Evolutionary conservation across 2,113 vertebrate genomes (phyloP).

Genomic region (Cochlearius cochlearius): DNA sequence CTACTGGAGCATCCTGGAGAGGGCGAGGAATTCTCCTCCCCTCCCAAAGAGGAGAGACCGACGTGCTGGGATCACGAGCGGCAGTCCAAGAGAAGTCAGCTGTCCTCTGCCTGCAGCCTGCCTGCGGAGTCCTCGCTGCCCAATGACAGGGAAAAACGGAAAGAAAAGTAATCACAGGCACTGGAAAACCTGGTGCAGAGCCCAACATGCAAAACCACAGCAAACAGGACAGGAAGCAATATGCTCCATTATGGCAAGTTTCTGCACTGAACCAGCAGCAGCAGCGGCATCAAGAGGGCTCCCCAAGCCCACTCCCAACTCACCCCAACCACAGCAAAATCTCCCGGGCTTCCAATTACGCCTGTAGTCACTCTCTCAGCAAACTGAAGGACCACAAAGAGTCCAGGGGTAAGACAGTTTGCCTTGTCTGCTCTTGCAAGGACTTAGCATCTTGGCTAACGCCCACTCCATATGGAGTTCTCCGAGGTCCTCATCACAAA

Average conservation of each 20-base stretch:
- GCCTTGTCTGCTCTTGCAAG: neutral
- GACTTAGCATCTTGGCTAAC: neutral
- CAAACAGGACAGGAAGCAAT: neutral
- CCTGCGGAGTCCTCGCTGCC: neutral
- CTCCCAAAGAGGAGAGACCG: neutral
- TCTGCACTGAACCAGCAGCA: neutral
- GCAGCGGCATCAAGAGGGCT: neutral
- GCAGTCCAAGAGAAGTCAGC: neutral
- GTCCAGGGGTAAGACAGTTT: neutral
- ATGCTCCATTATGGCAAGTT: neutral
- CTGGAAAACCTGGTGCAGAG: constrained; percentile 40
- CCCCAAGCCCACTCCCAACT: neutral
- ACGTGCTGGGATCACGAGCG: neutral
- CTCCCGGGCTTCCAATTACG: neutral
- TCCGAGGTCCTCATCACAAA: neutral
- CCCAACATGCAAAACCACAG: constrained; percentile 13
- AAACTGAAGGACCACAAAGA: neutral
- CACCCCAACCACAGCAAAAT: neutral
- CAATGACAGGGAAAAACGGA: constrained; percentile 1
- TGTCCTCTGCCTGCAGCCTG: constrained; percentile 1
- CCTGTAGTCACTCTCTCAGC: neutral
- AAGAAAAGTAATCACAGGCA: constrained; percentile 22
- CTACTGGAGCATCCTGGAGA: constrained; percentile 46
- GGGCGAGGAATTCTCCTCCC: constrained; percentile 29
- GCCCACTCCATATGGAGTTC: neutral